Conservation (phyloP, 1,140 invertebrate genomes). For the Harpegnathos saltator region DNA sequence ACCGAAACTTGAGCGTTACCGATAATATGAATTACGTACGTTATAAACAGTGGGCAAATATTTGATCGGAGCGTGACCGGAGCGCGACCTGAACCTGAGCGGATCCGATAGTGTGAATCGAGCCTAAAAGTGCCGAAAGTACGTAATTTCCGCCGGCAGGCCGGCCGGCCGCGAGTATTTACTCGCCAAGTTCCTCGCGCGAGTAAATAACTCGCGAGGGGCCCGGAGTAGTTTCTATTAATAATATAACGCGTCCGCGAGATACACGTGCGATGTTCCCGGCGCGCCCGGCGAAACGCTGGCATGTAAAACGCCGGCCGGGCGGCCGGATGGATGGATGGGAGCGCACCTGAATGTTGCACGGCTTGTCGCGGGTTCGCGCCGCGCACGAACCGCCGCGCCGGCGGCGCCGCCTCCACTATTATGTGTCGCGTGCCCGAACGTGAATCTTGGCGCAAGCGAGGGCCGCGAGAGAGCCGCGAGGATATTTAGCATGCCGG, state of each 20-base stretch:
- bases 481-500: constrained; percentile 17
- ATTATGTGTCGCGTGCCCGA: background rate
- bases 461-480: background rate
- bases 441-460: background rate
- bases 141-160: too few relatives aligned
- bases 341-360: background rate
- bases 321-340: background rate
- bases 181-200: background rate
- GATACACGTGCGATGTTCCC: constrained; percentile 4
- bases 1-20: too few relatives aligned
- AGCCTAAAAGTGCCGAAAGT: too few relatives aligned
- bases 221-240: constrained; percentile 16
- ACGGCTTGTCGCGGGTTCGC: background rate
- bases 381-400: background rate
- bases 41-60: too few relatives aligned
- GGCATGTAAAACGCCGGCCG: background rate
- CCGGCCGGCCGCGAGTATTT: too few relatives aligned
- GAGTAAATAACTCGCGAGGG: constrained; percentile 27
- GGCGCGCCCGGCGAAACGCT: background rate
- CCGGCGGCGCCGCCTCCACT: too few relatives aligned
- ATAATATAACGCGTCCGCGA: constrained; percentile 45
- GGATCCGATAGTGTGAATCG: too few relatives aligned
- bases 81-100: too few relatives aligned
- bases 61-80: too few relatives aligned
- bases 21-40: too few relatives aligned